Base-by-base conservation (phyloP, 2,113 vertebrate species). In the Ifrita kowaldi region DNA sequence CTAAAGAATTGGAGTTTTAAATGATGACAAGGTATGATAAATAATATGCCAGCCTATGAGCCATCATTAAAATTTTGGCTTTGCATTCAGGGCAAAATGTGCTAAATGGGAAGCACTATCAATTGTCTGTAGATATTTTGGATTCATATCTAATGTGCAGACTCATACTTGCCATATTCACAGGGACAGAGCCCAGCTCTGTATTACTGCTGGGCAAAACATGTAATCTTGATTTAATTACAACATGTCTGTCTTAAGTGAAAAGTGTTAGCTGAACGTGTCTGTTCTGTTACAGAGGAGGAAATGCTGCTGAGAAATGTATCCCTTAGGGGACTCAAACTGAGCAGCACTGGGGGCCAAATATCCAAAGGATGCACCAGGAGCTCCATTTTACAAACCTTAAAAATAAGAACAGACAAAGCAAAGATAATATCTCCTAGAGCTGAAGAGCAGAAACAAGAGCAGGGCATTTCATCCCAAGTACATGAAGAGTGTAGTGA, bases 71-170 rank as follows among this genome's bases (percentile, higher is more conserved):
- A 47, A 70, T 76, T 76, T 62, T 84, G 55, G 16, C 62, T 77
- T 90, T 42, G 7, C 76, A 64, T 94, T 65, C 67, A 83, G 93
- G 28, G 81, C 52, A 87, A 80, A 84, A 70, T 5, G 24, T 87
- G 70, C 80, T 92, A 75, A 79, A 78, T 81, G 52, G 47, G 88
- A 92, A 84, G 56, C 37, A 10, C 32, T 53, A 13, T 87, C 84
- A 82, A 74, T 95, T 95, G 53, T 87, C 50, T 81, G 39, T 90
- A 95, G 69, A 81, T 91, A 87, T 75, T 92, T 65, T 77, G 30
- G 24, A 69, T 87, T 94, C 20, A 7, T 19, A 17, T 91, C 65
- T 93, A 82, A 60, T 82, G 52, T 53, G 75, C 41, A 75, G 57
- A 26, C 35, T 83, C 76, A 49, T 67, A 44, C n/a, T 94, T 95